Percentiles rank a stretch among this genome's conserved stretches.
These are phyloP conservation scores for Okamejei kenojei DNA, from an alignment of 2,797 vertebrate species.

Conservation along the genomic window DNA sequence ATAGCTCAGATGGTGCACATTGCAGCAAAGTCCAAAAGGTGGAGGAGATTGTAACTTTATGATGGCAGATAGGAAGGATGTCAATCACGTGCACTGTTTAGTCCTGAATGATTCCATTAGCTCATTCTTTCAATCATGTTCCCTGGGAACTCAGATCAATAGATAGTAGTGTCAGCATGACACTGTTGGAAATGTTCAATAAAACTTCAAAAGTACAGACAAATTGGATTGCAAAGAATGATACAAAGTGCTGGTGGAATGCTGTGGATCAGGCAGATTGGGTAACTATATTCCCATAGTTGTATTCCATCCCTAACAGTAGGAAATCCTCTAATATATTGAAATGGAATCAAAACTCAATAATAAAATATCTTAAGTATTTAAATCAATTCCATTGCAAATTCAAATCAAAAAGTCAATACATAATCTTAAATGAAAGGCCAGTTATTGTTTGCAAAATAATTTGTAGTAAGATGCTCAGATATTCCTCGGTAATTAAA, in stretches of 20 bases:
- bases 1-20: not conserved
- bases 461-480: not conserved
- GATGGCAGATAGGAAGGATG: not conserved
- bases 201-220: no score
- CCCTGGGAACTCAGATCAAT: no score
- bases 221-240: not conserved
- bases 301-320: not conserved
- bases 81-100: not conserved
- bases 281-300: not conserved
- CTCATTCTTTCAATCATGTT: no score
- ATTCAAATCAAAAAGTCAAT: not conserved
- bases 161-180: no score
- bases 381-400: slow-evolving; percentile 3
- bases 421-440: not conserved
- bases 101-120: not conserved
- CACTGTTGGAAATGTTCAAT: no score
- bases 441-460: not conserved
- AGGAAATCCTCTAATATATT: not conserved
- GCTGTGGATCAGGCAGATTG: not conserved
- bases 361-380: not conserved
- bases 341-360: no score
- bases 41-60: not conserved
- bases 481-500: slow-evolving; percentile 16
- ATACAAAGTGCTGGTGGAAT: no score
- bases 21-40: not conserved